Conservation (phyloP, 2,113 vertebrate genomes). For the Pavo muticus region DNA sequence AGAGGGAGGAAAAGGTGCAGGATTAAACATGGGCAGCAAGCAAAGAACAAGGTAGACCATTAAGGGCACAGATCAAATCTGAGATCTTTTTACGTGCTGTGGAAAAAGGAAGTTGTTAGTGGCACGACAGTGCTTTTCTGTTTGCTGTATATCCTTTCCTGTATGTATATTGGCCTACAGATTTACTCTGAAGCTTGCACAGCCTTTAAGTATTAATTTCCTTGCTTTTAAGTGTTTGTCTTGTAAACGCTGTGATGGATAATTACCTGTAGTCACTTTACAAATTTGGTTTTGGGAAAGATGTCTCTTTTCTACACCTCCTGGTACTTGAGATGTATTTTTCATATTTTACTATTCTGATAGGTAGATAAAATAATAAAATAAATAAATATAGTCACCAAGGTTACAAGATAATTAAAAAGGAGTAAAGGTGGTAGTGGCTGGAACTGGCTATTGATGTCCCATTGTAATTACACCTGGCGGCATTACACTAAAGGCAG, state of each 20-base stretch:
- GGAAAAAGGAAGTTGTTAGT: not conserved
- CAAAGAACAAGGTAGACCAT: not conserved
- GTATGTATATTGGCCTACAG: not conserved
- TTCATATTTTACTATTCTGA: not conserved
- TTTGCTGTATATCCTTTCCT: not conserved
- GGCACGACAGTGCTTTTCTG: not conserved
- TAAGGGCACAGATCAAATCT: not conserved
- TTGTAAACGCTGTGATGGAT: not conserved
- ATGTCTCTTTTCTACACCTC: not conserved
- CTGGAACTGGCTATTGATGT: not conserved
- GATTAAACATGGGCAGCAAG: not conserved
- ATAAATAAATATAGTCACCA: not conserved
- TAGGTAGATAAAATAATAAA: constrained; percentile 1
- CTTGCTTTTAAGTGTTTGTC: not conserved
- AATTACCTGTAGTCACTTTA: not conserved
- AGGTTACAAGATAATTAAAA: constrained; percentile 12
- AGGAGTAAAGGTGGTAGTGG: not conserved
- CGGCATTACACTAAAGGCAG: not conserved
- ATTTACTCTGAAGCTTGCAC: not conserved
- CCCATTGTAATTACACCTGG: not conserved
- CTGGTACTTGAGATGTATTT: not conserved
- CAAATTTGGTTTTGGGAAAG: not conserved
- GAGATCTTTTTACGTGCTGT: not conserved
- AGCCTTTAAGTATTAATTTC: not conserved
- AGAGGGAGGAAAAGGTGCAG: not conserved